A percentile compares a stretch with the other conserved stretches of the same genome.
These are phyloP conservation scores for Grantiella picta DNA, from an alignment of 2,113 vertebrate species.

Conservation along the genomic window DNA sequence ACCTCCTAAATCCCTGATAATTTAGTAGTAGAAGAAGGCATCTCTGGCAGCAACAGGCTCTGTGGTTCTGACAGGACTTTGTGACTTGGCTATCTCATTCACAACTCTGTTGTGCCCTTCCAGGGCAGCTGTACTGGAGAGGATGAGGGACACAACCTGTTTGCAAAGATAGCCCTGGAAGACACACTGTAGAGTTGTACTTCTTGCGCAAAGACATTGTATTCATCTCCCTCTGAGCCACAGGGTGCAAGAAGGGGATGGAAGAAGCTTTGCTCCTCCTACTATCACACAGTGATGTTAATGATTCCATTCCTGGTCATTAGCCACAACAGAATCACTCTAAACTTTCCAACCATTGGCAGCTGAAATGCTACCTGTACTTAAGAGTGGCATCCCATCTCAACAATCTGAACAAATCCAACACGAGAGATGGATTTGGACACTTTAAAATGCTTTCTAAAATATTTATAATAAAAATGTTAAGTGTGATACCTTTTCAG, in stretches of 20 bases:
- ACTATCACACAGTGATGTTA: not conserved
- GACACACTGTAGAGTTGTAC: not conserved
- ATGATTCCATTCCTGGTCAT: not conserved
- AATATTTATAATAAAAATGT: slow-evolving; percentile 50
- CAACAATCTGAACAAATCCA: not conserved
- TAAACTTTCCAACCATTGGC: not conserved
- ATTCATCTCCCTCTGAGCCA: not conserved
- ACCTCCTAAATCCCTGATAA: not conserved
- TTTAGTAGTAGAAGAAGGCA: not conserved
- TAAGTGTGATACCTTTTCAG: slow-evolving; percentile 5
- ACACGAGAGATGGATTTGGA: not conserved
- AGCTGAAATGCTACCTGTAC: not conserved
- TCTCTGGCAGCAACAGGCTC: not conserved
- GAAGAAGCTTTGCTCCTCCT: not conserved
- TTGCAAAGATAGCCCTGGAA: not conserved
- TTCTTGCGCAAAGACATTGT: not conserved
- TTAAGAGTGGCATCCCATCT: not conserved
- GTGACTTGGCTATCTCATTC: not conserved
- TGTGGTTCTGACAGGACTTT: not conserved
- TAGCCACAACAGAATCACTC: not conserved
- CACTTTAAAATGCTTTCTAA: slow-evolving; percentile 25
- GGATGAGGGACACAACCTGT: not conserved
- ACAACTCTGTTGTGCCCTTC: not conserved
- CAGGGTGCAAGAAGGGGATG: fast-evolving
- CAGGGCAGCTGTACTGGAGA: not conserved